Conservation (phyloP, 2,113 vertebrate genomes). For the Actenoides lindsayi region DNA sequence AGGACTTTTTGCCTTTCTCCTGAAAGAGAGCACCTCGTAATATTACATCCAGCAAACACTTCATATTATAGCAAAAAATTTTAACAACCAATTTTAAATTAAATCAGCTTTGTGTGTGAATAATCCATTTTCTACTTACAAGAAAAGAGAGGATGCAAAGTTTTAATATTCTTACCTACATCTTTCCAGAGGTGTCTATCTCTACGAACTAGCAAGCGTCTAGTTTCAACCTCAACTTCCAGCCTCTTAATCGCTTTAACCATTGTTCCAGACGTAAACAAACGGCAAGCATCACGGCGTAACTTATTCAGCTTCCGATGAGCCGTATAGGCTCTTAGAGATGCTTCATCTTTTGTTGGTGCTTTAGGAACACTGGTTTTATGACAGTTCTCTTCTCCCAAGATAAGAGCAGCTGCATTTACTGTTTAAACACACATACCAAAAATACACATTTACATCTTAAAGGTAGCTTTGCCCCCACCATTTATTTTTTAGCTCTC, state of each 20-base stretch:
- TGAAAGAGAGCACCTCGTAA: slow-evolving; percentile 49
- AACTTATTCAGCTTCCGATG: slow-evolving; percentile 85
- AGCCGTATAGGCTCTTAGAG: slow-evolving; percentile 88
- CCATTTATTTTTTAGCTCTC: background rate
- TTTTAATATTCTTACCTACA: slow-evolving; percentile 80
- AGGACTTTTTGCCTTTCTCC: slow-evolving; percentile 93
- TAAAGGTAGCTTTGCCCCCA: background rate
- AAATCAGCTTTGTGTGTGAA: background rate
- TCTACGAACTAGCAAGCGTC: slow-evolving; percentile 86
- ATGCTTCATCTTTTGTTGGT: slow-evolving; percentile 94
- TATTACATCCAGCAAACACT: background rate
- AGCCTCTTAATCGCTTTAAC: slow-evolving; percentile 89
- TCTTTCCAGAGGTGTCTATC: slow-evolving; percentile 97
- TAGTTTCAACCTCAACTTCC: slow-evolving; percentile 88
- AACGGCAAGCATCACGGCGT: slow-evolving; percentile 83
- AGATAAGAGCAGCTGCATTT: slow-evolving; percentile 81
- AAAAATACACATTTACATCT: background rate
- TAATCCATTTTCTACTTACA: background rate
- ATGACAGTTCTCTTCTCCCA: slow-evolving; percentile 76
- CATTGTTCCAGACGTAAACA: slow-evolving; percentile 87
- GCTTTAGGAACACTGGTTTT: slow-evolving; percentile 84
- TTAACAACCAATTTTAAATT: background rate
- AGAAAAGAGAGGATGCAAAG: background rate
- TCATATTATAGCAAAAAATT: background rate
- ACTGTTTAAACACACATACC: slow-evolving; percentile 69